Evolutionary conservation across 2,797 vertebrate species (phyloP).

Genomic region (Protosalanx chinensis): DNA sequence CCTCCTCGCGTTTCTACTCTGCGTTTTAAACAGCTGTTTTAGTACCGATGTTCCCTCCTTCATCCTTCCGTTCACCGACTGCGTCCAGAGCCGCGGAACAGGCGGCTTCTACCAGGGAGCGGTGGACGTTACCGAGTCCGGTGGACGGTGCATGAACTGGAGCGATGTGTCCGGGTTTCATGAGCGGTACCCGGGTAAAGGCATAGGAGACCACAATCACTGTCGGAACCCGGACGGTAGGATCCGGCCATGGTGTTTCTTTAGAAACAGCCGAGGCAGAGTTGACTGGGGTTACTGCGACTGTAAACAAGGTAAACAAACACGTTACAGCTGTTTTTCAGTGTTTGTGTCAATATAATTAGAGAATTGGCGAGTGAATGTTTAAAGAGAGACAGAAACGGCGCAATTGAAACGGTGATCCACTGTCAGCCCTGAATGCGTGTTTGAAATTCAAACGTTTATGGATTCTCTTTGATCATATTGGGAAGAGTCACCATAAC

Average conservation of each 20-base stretch:
- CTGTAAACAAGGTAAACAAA: constrained; percentile 81
- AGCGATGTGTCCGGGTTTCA: constrained; percentile 68
- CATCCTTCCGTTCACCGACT: constrained; percentile 67
- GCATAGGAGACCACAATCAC: constrained; percentile 78
- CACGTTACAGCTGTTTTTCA: background rate
- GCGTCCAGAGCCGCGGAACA: constrained; percentile 64
- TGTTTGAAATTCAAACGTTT: constrained; percentile 1
- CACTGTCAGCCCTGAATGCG: background rate
- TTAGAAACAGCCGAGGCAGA: constrained; percentile 65
- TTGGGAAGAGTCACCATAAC: background rate
- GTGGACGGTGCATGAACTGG: constrained; percentile 77
- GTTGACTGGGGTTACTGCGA: constrained; percentile 84
- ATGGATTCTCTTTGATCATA: background rate
- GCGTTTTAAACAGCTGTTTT: constrained; percentile 29
- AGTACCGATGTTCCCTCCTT: constrained; percentile 59
- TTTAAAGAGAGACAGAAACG: background rate
- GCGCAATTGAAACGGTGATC: background rate
- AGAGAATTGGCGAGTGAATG: no score
- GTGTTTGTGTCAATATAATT: background rate
- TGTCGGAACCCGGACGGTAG: constrained; percentile 81
- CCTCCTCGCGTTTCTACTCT: constrained; percentile 33
- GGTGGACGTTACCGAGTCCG: constrained; percentile 79
- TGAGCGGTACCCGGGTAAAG: constrained; percentile 70
- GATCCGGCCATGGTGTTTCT: constrained; percentile 84
- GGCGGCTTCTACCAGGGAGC: constrained; percentile 72